Base-by-base conservation (phyloP, 2,888 invertebrate genomes). In the Metopia argyrocephala region DNA sequence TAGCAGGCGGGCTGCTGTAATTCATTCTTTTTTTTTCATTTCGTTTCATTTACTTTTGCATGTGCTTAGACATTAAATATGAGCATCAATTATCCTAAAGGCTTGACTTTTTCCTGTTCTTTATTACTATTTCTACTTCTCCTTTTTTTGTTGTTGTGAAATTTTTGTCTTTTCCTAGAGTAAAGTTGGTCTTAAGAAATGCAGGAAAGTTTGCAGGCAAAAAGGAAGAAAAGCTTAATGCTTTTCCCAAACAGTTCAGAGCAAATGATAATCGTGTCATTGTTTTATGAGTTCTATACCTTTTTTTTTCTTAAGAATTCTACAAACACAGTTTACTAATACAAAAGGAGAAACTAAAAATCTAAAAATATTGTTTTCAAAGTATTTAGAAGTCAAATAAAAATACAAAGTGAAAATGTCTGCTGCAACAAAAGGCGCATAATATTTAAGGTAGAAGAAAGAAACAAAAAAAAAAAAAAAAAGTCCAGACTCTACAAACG, bases 11-110 rank as follows among this genome's bases (percentile, higher is more conserved):
- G n/a, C n/a, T n/a, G n/a, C n/a, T n/a, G n/a, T n/a, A n/a, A n/a
- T n/a, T n/a, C n/a, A 38, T 15, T 12, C 15, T 38, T 15, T 15
- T 15, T 38, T 38, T 15, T 38, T 38, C 12, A 38, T 9, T 69
- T 56, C 9, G 3, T 52, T 57, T 62, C 18, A n/a, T n/a, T 50
- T 65, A 50, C 3, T 45, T 64, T 70, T 15, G 28, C 18, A 31
- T 65, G 18, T 21, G 21, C 21, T 76, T 38, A 59, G 52, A 6
- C 54, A 59, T 71, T 31, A 28, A 65, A 78, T 65, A 31, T 66
- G 65, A 73, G 66, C 66, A 66, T 46, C 66, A 71, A 66, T 73
- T 73, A 27, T 78, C 61, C 66, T 66, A 5, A 66, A 73, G 78
- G 71, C 71, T 66, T 78, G 78, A 45, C 9, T 62, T 46, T 38